A percentile compares a stretch with the other conserved stretches of the same genome.
Conservation (phyloP, 2,888 invertebrate genomes). For the Temnothorax ravouxi region DNA sequence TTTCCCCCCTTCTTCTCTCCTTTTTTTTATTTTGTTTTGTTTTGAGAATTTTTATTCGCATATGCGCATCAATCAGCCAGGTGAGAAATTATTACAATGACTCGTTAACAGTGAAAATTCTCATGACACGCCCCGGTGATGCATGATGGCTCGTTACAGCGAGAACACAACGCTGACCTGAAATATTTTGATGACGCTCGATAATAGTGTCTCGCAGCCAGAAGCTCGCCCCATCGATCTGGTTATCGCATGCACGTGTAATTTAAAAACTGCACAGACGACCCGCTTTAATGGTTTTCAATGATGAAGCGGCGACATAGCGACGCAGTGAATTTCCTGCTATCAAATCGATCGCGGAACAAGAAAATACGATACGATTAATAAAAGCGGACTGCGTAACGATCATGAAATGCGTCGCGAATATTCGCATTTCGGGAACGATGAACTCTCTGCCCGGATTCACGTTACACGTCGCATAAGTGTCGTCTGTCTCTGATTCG, state of each 20-base stretch:
- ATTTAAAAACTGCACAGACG: constrained; percentile 55
- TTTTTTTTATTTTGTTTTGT: constrained; percentile 19
- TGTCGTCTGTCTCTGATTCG: background rate
- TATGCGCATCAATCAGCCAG: constrained; percentile 47
- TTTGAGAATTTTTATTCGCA: constrained; percentile 42
- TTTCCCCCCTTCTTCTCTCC: background rate
- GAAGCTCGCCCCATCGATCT: constrained; percentile 55
- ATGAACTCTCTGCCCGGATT: constrained; percentile 12
- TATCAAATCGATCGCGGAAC: constrained; percentile 57
- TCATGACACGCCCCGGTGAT: constrained; percentile 51
- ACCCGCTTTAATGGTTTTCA: constrained; percentile 57
- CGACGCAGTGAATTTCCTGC: constrained; percentile 55
- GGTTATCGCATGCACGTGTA: constrained; percentile 55
- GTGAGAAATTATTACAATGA: constrained; percentile 55
- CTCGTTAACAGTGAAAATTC: constrained; percentile 55
- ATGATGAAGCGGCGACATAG: constrained; percentile 52
- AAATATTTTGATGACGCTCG: constrained; percentile 59
- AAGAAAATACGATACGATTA: constrained; percentile 56
- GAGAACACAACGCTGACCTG: constrained; percentile 48
- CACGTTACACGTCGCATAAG: background rate
- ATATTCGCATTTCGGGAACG: constrained; percentile 28
- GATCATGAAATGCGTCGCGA: constrained; percentile 51
- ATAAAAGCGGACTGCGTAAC: constrained; percentile 42
- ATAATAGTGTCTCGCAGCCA: constrained; percentile 56
- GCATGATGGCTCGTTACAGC: constrained; percentile 51